Percentiles rank a stretch among this genome's conserved stretches.
Evolutionary conservation across 2,888 invertebrate genomes (phyloP).

Genomic region (Cryptus viduatorius): DNA sequence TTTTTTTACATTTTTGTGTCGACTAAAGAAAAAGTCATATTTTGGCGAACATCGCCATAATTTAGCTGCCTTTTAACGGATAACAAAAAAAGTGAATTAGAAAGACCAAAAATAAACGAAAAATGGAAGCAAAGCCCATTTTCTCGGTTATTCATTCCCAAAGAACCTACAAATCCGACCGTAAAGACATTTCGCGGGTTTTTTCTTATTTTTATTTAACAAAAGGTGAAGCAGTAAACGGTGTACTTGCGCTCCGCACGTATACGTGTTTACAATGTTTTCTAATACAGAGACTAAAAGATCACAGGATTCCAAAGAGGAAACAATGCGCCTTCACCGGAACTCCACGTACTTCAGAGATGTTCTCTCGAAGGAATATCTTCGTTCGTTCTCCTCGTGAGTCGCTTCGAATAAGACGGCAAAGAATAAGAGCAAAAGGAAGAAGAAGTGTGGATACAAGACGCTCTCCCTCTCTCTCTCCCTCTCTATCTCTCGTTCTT

Average conservation of each 20-base stretch:
- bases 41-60: no score
- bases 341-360: constrained; percentile 45
- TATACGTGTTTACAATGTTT: constrained; percentile 8
- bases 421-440: constrained; percentile 33
- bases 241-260: background rate
- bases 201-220: constrained; percentile 1
- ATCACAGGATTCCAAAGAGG: constrained; percentile 19
- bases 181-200: background rate
- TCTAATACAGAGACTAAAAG: constrained; percentile 21
- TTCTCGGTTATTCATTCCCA: background rate
- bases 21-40: background rate
- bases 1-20: background rate
- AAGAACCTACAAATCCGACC: background rate
- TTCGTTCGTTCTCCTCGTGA: constrained; percentile 26
- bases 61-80: background rate
- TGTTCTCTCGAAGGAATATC: constrained; percentile 42
- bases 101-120: background rate
- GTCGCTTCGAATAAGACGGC: constrained; percentile 43
- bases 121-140: background rate
- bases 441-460: constrained; percentile 51
- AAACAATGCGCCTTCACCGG: constrained; percentile 52
- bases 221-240: background rate
- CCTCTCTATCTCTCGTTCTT: background rate
- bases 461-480: background rate
- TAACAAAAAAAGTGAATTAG: background rate